Evolutionary conservation across 2,888 invertebrate genomes (phyloP), one percentile per base, ranked within the genome.

Genomic region (Antheraea yamamai): DNA sequence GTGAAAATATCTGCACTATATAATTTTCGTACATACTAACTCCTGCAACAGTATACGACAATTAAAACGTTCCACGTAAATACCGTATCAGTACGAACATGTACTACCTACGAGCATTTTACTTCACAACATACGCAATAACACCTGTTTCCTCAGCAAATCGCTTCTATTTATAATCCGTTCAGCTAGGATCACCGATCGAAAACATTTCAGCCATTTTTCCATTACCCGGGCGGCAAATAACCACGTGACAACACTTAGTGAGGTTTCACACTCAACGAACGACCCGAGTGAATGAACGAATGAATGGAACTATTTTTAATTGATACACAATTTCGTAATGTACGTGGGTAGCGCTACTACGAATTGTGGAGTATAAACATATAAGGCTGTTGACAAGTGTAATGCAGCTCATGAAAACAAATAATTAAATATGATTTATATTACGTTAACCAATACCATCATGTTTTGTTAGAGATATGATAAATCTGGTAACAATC

Each of bases 121-220:
- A 80, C 83, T 78, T 79, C 76, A 85, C 81, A 82, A 76, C 82
- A 77, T 77, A 83, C 84, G 81, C 82, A 72, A 74, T 81, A 85
- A 80, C 92, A 90, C 87, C 89, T 91, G 92, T 90, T 92, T 92
- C 89, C 85, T 80, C 82, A 78, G 84, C 85, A 85, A 85, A 88
- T 78, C 81, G 79, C 76, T 78, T 81, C 83, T 92, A 91, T 91
- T 90, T 89, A 83, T 80, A 81, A 83, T 78, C 79, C 80, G 79
- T 81, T 81, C 79, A 75, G 79, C 58, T 58, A 77, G 78, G 76
- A 76, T 79, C 73, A 73, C 72, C 77, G 78, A 74, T 70, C 76
- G 80, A 81, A 78, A 79, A 66, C 79, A 81, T 80, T 86, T 85
- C 82, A 83, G 87, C 86, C 87, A 87, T 87, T 85, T 86, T 86